phyloP scores from a whole-genome alignment of 2,888 invertebrate species.

The Macrosiphum euphorbiae region DNA sequence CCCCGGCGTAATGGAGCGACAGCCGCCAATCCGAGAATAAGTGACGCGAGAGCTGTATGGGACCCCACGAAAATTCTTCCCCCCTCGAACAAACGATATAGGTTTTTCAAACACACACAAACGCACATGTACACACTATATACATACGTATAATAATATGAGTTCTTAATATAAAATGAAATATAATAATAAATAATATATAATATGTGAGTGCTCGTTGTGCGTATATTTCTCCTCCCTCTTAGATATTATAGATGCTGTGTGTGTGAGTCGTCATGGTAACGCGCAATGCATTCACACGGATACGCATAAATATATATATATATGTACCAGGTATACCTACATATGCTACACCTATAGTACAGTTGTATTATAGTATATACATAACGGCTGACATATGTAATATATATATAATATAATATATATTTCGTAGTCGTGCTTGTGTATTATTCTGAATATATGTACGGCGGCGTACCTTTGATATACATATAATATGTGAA shows the following conservation, averaged over 20 bases:
- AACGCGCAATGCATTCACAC: constrained; percentile 5
- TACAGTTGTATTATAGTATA: neutral
- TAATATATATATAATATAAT: neutral
- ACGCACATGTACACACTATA: neutral
- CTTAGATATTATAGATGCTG: neutral
- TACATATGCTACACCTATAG: neutral
- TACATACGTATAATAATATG: neutral
- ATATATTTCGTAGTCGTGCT: neutral
- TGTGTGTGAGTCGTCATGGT: constrained; percentile 33
- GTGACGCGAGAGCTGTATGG: constrained; percentile 15
- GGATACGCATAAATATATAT: neutral
- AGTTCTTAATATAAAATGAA: constrained; percentile 54
- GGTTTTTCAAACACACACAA: constrained; percentile 39
- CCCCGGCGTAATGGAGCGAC: constrained; percentile 59
- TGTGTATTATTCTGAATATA: neutral
- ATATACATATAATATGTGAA: constrained; percentile 15
- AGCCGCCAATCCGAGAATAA: constrained; percentile 57
- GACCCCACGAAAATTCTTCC: constrained; percentile 39
- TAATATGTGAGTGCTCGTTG: neutral
- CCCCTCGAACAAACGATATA: constrained; percentile 46
- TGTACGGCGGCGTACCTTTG: constrained; percentile 53
- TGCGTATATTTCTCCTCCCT: neutral
- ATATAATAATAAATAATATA: constrained; percentile 33
- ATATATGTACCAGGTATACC: neutral
- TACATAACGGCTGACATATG: neutral